phyloP scores from a whole-genome alignment of 2,113 vertebrate genomes.

The Phylloscopus trochilus region DNA sequence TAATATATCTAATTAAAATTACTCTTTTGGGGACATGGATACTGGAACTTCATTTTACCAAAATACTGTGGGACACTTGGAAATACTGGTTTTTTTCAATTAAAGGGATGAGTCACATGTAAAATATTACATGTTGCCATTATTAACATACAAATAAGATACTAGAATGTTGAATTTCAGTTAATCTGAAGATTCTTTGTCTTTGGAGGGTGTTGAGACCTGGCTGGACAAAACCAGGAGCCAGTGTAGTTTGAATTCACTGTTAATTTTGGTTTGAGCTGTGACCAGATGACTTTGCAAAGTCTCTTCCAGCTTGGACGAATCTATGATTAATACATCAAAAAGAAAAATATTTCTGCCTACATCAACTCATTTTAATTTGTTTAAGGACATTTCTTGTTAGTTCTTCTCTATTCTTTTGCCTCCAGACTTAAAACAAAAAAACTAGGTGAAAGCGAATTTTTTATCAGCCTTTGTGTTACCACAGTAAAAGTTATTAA shows the following conservation, averaged over 20 bases:
- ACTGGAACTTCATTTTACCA: background rate
- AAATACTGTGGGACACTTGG: too few species aligned
- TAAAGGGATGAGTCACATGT: background rate
- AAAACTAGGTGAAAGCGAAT: background rate
- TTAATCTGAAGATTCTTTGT: background rate
- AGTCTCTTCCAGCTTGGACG: background rate
- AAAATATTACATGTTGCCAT: background rate
- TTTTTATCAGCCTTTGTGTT: background rate
- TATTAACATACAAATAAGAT: background rate
- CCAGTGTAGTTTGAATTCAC: background rate
- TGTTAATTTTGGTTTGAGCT: background rate
- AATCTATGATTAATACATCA: background rate
- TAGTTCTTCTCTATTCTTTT: background rate
- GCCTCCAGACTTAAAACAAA: background rate
- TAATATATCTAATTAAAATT: background rate
- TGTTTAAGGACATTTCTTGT: background rate
- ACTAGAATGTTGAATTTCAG: background rate
- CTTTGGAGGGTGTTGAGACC: background rate
- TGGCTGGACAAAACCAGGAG: background rate
- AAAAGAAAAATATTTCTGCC: background rate
- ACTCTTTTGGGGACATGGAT: background rate
- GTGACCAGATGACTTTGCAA: background rate
- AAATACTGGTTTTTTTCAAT: background rate
- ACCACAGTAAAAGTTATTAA: background rate
- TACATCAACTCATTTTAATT: background rate